phyloP scores from a whole-genome alignment of 2,113 vertebrate genomes.

The human region DNA sequence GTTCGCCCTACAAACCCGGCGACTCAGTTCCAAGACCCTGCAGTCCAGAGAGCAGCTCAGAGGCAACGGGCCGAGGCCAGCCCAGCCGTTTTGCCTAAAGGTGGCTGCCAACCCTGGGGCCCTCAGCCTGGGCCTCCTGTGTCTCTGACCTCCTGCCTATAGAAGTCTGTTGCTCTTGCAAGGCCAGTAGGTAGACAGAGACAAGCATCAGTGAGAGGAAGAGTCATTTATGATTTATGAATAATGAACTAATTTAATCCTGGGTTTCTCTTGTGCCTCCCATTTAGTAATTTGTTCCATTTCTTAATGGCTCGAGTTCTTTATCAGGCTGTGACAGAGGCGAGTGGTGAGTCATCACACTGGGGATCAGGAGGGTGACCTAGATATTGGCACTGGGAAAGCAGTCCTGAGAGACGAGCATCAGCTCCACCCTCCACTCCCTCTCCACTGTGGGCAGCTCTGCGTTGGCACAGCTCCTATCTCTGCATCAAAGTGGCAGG shows the following conservation, averaged over 20 bases:
- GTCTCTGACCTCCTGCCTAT: not conserved
- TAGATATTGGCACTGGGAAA: not conserved
- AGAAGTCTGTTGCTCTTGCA: not conserved
- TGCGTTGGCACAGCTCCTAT: fast-evolving
- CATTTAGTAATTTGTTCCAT: conserved; percentile 72
- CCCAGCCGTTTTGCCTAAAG: not conserved
- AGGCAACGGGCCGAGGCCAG: not conserved
- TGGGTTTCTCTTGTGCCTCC: conserved; percentile 55
- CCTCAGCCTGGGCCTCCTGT: not conserved
- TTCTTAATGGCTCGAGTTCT: conserved; percentile 71
- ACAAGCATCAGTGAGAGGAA: not conserved
- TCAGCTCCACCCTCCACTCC: not conserved
- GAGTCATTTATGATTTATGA: conserved; percentile 72
- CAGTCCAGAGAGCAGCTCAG: not conserved
- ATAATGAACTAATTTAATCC: conserved; percentile 64
- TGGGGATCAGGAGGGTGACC: conserved; percentile 45
- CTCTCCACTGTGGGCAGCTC: not conserved
- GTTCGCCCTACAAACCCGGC: not conserved
- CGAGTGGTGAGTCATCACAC: conserved; percentile 53
- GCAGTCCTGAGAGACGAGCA: not conserved
- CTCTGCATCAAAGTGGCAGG: not conserved
- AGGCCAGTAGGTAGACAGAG: not conserved
- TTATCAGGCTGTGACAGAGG: conserved; percentile 62
- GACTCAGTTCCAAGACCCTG: not conserved
- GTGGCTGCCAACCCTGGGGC: not conserved